A percentile compares a stretch with the other conserved stretches of the same genome.
Conservation (phyloP, 1,140 invertebrate species). For the Drosophila pachea region DNA sequence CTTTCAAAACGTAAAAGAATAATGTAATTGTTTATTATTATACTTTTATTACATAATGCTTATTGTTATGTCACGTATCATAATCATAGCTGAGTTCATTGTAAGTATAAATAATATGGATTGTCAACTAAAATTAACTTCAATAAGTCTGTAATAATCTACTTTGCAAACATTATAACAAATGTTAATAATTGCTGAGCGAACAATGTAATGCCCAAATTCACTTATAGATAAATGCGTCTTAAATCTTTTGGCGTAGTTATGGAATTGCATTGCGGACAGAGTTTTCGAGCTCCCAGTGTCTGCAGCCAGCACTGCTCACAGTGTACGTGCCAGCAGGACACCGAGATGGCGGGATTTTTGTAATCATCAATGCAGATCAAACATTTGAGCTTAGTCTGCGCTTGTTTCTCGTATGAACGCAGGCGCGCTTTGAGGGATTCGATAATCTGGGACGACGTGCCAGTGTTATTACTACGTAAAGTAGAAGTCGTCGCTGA, state of each 20-base stretch:
- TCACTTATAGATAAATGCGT: slow-evolving; percentile 90
- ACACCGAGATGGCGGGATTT: slow-evolving; percentile 95
- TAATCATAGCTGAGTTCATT: slow-evolving; percentile 48
- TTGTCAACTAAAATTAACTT: slow-evolving; percentile 39
- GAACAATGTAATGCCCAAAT: neutral
- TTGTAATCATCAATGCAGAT: slow-evolving; percentile 93
- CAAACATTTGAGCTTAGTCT: slow-evolving; percentile 85
- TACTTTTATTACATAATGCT: slow-evolving; percentile 50
- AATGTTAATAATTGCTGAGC: neutral
- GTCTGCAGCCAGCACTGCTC: slow-evolving; percentile 96
- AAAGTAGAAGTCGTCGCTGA: slow-evolving; percentile 2
- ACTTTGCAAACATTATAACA: slow-evolving; percentile 31
- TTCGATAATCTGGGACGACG: slow-evolving; percentile 83
- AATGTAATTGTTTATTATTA: slow-evolving; percentile 53
- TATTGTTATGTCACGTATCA: slow-evolving; percentile 71
- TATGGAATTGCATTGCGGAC: slow-evolving; percentile 96
- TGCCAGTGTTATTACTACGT: slow-evolving; percentile 4
- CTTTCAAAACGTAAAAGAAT: neutral
- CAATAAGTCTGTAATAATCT: slow-evolving; percentile 1
- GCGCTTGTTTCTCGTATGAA: slow-evolving; percentile 82
- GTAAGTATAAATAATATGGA: slow-evolving; percentile 56
- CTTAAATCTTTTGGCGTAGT: slow-evolving; percentile 92
- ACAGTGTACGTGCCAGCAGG: slow-evolving; percentile 98
- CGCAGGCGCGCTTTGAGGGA: slow-evolving; percentile 85
- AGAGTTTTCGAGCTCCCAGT: slow-evolving; percentile 93